A percentile compares a stretch with the other conserved stretches of the same genome.
Conservation (phyloP, 2,797 vertebrate species). For the Hydrolagus colliei region DNA sequence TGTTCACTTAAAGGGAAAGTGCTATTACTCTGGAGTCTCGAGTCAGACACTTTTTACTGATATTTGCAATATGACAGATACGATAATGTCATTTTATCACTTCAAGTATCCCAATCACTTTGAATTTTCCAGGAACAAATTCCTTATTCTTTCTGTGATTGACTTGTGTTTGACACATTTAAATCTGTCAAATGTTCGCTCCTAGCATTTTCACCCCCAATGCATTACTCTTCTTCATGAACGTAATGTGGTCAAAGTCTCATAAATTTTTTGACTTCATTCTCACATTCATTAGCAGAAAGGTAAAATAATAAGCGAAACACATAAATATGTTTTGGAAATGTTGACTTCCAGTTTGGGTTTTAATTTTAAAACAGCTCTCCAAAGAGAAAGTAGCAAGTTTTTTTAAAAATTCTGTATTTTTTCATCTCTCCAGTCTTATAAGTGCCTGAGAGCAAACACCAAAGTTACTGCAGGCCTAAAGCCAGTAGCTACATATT, state of each 20-base stretch:
- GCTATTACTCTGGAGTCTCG: not conserved
- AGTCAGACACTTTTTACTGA: not conserved
- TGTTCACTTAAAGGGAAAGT: not conserved
- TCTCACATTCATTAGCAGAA: not conserved
- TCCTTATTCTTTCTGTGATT: slow-evolving; percentile 7
- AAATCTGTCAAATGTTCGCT: not conserved
- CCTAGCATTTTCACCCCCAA: not conserved
- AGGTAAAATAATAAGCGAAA: not conserved
- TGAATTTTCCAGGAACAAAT: slow-evolving; percentile 13
- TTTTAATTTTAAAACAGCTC: not conserved
- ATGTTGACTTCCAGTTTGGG: not conserved
- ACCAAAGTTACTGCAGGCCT: not conserved
- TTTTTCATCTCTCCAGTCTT: not conserved
- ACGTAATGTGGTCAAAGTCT: no score
- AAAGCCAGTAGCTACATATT: not conserved
- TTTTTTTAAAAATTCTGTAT: not conserved
- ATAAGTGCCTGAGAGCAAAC: not conserved
- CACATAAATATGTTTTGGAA: not conserved
- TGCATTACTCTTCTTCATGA: no score
- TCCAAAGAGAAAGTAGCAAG: not conserved
- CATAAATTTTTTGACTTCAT: not conserved
- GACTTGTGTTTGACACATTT: not conserved
- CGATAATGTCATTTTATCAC: not conserved
- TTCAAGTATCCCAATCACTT: not conserved
- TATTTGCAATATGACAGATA: not conserved